Conservation (phyloP, 2,113 vertebrate species). For the Nerophis lumbriciformis region DNA sequence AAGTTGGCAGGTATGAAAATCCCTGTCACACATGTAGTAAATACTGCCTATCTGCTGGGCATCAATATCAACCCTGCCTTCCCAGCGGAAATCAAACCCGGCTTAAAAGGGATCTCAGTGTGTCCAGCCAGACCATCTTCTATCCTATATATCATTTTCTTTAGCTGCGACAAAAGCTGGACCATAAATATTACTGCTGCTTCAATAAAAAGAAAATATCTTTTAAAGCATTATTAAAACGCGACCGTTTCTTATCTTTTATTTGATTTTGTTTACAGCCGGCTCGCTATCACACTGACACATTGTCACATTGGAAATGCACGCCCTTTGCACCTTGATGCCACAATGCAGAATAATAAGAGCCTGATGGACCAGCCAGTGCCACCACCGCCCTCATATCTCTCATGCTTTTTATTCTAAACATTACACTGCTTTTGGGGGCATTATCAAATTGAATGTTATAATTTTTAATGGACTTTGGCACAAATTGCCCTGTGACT, state of each 20-base stretch:
- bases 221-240: conserved; percentile 46
- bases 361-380: conserved; percentile 3
- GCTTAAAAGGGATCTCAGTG: conserved; percentile 7
- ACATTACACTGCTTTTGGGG: background rate
- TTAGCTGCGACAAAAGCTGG: conserved; percentile 13
- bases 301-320: conserved; percentile 19
- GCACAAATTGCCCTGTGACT: no score
- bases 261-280: conserved; percentile 26
- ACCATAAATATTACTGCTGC: conserved; percentile 16
- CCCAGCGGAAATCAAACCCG: conserved; percentile 50
- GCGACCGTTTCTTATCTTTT: conserved; percentile 31
- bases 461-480: background rate
- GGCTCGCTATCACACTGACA: conserved; percentile 8
- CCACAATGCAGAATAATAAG: conserved; percentile 14
- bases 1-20: no score
- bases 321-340: background rate
- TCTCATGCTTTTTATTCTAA: background rate
- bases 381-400: conserved; percentile 28
- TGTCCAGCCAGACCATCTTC: conserved; percentile 17
- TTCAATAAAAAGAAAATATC: conserved; percentile 41
- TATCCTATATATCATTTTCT: conserved; percentile 27
- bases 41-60: background rate
- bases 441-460: background rate
- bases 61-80: conserved; percentile 31
- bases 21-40: no score